Evolutionary conservation across 2,113 vertebrate genomes (phyloP), one percentile per base, ranked within the genome.

Genomic region (Elephas maximus): DNA sequence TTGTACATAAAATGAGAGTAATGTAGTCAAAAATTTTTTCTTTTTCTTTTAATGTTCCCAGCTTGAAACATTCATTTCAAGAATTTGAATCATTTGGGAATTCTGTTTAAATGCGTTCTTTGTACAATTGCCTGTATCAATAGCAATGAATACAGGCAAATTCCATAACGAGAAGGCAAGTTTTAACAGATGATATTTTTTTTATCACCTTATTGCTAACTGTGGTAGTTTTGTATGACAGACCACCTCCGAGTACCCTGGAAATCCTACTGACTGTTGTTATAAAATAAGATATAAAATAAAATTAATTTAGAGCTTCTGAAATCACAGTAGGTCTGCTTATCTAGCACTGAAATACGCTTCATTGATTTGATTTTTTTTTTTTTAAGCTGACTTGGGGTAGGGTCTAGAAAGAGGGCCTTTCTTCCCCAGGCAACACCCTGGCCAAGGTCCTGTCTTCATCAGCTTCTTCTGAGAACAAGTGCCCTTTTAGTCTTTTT

Each of bases 1-100:
- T 78, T 97, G 83, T 96, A 28, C 41, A 94, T 69, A 37, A 76
- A 71, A 84, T 81, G 79, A 41, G 37, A 95, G 53, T 7, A 17
- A 44, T 23, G 2, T 14, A 18, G 33, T 69, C 91, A 78, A 76
- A 86, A 5, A 20, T 91, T 37, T 37, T 37, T 37, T 37, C 37
- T 37, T 37, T 37, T 37, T 37, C 37, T 37, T 37, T 37, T 51
- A 88, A 88, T 69, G 45, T 92, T 96, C 37, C 48, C 77, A 93
- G 67, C 33, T 96, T 48, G 62, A 94, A 96, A 86, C 53, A 74
- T 33, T 80, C 37, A 37, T 37, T 37, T 37, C 44, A 88, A 79
- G 41, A 89, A 92, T 33, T 57, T 90, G 45, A 95, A 83, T 86
- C 53, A 57, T 67, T 79, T 85, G 37, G 37, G 28, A 88, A n/a